phyloP scores from a whole-genome alignment of 2,113 vertebrate genomes.

The Anarrhichthys ocellatus region DNA sequence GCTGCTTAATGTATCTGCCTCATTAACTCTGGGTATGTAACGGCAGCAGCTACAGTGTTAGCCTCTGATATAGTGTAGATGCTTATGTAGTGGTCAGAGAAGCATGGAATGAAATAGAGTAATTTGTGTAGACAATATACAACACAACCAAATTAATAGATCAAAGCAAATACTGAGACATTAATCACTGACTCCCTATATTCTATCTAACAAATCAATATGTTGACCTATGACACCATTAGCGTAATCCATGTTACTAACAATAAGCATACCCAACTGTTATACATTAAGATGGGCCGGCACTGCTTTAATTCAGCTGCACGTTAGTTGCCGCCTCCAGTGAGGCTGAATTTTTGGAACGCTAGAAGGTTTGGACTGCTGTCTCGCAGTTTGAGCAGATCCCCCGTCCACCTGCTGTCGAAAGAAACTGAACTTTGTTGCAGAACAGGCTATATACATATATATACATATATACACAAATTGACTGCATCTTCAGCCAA shows the following conservation, averaged over 20 bases:
- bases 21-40: conserved; percentile 31
- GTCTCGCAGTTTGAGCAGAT: neutral
- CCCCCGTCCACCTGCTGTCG: neutral
- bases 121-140: neutral
- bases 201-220: neutral
- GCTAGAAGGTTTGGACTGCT: neutral
- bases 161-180: neutral
- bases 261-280: neutral
- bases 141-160: neutral
- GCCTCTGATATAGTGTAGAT: neutral
- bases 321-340: neutral
- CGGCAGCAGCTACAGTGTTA: neutral
- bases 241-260: neutral
- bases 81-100: neutral
- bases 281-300: neutral
- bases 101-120: neutral
- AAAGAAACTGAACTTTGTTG: neutral
- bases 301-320: neutral
- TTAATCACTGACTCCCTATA: neutral
- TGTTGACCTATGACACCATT: neutral
- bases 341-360: too few species aligned
- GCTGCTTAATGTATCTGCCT: conserved; percentile 29
- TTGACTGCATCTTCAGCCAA: neutral
- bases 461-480: neutral
- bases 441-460: neutral